Percentiles rank a stretch among this genome's conserved stretches.
Evolutionary conservation across 2,113 vertebrate species (phyloP).

Genomic region (Saimiri boliviensis): DNA sequence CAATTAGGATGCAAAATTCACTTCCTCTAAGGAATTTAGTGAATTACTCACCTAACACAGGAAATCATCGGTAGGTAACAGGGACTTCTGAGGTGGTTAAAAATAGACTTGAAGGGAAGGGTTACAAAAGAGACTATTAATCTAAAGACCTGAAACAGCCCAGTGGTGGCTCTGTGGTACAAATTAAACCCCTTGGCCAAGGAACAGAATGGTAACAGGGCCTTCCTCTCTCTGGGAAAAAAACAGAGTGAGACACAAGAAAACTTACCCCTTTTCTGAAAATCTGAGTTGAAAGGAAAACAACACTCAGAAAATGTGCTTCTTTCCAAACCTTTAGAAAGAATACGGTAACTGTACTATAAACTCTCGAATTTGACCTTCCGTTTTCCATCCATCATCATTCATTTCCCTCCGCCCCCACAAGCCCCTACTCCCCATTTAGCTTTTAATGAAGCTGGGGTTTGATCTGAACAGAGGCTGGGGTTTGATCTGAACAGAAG

Average conservation of each 20-base stretch:
- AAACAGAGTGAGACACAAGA: neutral
- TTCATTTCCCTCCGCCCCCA: neutral
- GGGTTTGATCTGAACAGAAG: neutral
- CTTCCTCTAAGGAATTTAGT: slow-evolving; percentile 62
- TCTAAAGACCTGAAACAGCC: neutral
- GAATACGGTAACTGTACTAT: rapidly evolving
- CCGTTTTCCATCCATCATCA: neutral
- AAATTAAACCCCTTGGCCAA: neutral
- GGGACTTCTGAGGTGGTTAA: slow-evolving; percentile 62
- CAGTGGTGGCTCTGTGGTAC: neutral
- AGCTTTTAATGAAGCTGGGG: neutral
- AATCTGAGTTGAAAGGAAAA: slow-evolving; percentile 16
- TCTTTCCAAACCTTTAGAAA: neutral
- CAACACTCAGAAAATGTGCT: neutral
- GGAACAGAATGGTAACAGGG: neutral
- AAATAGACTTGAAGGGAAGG: slow-evolving; percentile 64
- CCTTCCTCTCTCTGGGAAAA: neutral
- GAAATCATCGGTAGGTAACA: slow-evolving; percentile 61
- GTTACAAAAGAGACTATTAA: slow-evolving; percentile 5
- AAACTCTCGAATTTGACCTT: neutral
- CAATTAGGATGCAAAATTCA: slow-evolving; percentile 75
- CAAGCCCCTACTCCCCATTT: too few species aligned
- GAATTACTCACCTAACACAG: slow-evolving; percentile 64
- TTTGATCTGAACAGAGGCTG: neutral
- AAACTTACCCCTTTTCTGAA: neutral